Percentiles rank a stretch among this genome's conserved stretches.
These are phyloP conservation scores for Tonatia bakeri DNA, from an alignment of 2,113 vertebrate species.

Conservation along the genomic window DNA sequence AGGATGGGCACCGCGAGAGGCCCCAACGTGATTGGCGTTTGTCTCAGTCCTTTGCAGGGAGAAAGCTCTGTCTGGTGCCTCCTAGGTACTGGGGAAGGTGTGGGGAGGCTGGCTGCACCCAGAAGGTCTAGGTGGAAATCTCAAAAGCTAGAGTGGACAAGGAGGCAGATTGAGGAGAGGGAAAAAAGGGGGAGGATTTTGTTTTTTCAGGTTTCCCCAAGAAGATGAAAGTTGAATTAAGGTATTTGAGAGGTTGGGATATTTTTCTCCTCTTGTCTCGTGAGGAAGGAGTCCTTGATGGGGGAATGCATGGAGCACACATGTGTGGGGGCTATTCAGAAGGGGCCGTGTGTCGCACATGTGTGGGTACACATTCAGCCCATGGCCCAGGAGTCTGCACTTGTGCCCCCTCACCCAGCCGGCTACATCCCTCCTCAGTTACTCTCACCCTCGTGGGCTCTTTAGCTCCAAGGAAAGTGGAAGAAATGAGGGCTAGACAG, in stretches of 20 bases:
- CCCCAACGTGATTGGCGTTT: slow-evolving; percentile 57
- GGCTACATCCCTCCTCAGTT: background rate
- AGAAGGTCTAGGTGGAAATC: background rate
- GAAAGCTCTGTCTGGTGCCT: background rate
- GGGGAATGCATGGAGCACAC: background rate
- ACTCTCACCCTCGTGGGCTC: background rate
- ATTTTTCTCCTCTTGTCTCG: background rate
- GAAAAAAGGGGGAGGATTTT: background rate
- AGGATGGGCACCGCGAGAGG: slow-evolving; percentile 62
- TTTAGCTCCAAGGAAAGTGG: background rate
- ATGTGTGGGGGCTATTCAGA: background rate
- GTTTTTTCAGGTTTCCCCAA: background rate
- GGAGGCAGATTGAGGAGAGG: background rate
- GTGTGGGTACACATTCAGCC: background rate
- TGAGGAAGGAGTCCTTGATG: background rate
- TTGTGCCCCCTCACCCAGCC: accelerated
- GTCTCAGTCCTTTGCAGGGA: slow-evolving; percentile 55
- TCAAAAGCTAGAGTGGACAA: background rate
- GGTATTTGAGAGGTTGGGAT: background rate
- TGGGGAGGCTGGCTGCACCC: background rate
- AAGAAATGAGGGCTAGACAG: background rate
- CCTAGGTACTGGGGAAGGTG: background rate
- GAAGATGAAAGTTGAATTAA: background rate
- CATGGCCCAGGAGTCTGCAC: background rate
- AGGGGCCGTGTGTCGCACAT: background rate